These are phyloP conservation scores for Poeciliopsis prolifica DNA, from an alignment of 2,113 vertebrate genomes.

Conservation along the genomic window DNA sequence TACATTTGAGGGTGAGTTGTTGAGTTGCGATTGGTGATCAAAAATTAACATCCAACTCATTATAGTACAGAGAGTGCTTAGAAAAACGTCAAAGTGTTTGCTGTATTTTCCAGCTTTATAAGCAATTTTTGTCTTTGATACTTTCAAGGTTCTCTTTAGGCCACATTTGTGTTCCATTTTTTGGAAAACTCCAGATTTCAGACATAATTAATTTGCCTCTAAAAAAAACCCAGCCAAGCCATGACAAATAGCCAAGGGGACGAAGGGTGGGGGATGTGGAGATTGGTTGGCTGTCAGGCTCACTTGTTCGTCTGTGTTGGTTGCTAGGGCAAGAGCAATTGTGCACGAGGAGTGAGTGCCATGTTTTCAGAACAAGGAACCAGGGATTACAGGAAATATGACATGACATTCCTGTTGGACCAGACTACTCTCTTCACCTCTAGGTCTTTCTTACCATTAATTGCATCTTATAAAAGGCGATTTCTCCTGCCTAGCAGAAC, in stretches of 20 bases:
- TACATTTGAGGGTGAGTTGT: constrained; percentile 10
- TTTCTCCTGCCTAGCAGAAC: constrained; percentile 51
- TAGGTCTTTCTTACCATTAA: constrained; percentile 32
- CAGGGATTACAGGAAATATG: constrained; percentile 85
- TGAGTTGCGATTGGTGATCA: constrained; percentile 19
- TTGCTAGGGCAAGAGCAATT: constrained; percentile 75
- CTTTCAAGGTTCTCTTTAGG: constrained; percentile 61
- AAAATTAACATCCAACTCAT: neutral
- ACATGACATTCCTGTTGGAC: constrained; percentile 78
- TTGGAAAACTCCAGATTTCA: constrained; percentile 80
- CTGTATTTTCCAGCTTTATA: constrained; percentile 42
- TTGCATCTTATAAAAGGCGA: constrained; percentile 49
- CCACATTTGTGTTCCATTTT: constrained; percentile 62
- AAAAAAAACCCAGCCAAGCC: constrained; percentile 84
- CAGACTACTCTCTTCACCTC: constrained; percentile 48
- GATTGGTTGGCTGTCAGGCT: constrained; percentile 78
- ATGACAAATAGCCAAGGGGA: constrained; percentile 83
- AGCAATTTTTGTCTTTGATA: constrained; percentile 33
- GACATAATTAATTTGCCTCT: constrained; percentile 85
- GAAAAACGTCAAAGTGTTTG: constrained; percentile 21
- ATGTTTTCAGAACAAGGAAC: constrained; percentile 79
- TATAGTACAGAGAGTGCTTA: too few relatives aligned
- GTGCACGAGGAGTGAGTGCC: constrained; percentile 64
- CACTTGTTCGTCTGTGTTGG: constrained; percentile 78
- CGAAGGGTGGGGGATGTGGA: constrained; percentile 57